Evolutionary conservation across 2,797 vertebrate species (phyloP), one percentile per base, ranked within the genome.

Genomic region (Melanotaenia nigrans): DNA sequence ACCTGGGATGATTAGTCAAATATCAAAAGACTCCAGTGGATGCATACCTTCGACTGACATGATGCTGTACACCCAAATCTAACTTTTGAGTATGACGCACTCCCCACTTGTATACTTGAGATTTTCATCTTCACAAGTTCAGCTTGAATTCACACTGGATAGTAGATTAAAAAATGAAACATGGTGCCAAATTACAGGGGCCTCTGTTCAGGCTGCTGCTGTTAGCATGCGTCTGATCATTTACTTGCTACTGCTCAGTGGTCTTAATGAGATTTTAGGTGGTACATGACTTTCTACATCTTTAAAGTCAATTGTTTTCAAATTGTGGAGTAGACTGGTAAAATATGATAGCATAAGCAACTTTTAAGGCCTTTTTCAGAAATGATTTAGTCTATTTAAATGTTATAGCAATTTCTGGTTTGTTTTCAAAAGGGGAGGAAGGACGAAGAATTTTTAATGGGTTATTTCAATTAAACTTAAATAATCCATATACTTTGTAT

Each of bases 21-120:
- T 36, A 20, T 42, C n/a, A 59, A 65, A 71, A 81, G 71, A 73
- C 73, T 81, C 73, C 68, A 79, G 73, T 76, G 77, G 82, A 85
- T 75, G 70, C 55, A 71, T 66, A 75, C 53, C 68, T 73, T 71
- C 30, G 35, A 67, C 62, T 35, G 75, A 55, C 45, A 64, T 75
- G 71, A 53, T 38, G n/a, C 42, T 53, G 51, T 60, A 61, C 61
- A 66, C 51, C 55, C 28, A 22, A 56, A 72, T 70, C n/a, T 65
- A 36, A 56, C 40, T 32, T 57, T 45, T 75, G 55, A 80, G 73
- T 35, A 56, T 77, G 20, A 69, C 47, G n/a, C 42, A 49, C 18
- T 55, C n/a, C 20, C 9, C 5, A 2, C 1, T 12, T 69, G 73
- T 30, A 61, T 72, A 66, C 25, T 24, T 47, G 6, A 63, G 24